Base-by-base conservation (phyloP, 2,888 invertebrate genomes). In the Epinotia bilunana region DNA sequence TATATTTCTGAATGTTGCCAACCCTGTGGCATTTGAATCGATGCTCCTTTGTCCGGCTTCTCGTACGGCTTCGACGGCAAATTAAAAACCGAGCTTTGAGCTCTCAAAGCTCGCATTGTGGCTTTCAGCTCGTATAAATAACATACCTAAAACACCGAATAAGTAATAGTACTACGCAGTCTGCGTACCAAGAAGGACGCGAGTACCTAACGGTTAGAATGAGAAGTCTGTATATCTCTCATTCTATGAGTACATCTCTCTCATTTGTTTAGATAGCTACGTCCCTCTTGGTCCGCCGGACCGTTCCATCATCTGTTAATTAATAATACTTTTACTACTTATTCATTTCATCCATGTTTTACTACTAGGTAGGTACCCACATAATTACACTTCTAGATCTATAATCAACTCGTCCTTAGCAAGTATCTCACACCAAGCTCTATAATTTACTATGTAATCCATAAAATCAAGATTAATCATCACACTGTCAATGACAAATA, bases 21-120 rank as follows among this genome's bases (percentile, higher is more conserved):
- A 58, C 74, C 74, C 74, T 70, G 53, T 57, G 33, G n/a, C 28
- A 20, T 73, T 83, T 78, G 81, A 85, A 90, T 91, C 89, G 90
- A 90, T 88, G 82, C 71, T 78, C 75, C 81, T 89, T 28, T 83
- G 77, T 83, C 57, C 43, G 91, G 90, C 88, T 91, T 89, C 88
- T 11, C 33, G 78, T 83, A 84, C 5, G 87, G 87, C 86, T 90
- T 91, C 89, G 74, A 80, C 79, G 82, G 86, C 81, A 89, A 90
- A 91, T 90, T 90, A 90, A 89, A 90, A 88, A 83, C 80, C 58
- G 57, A 77, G 80, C 79, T 80, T 82, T 80, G 80, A 80, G 79
- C 79, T 81, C 76, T 77, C 79, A 81, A 72, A 73, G 76, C 72
- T 58, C 57, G 64, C 39, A 68, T 67, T 74, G 69, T 74, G 49